A percentile compares a stretch with the other conserved stretches of the same genome.
Conservation (phyloP, 2,797 vertebrate genomes). For the Sylvia borin region DNA sequence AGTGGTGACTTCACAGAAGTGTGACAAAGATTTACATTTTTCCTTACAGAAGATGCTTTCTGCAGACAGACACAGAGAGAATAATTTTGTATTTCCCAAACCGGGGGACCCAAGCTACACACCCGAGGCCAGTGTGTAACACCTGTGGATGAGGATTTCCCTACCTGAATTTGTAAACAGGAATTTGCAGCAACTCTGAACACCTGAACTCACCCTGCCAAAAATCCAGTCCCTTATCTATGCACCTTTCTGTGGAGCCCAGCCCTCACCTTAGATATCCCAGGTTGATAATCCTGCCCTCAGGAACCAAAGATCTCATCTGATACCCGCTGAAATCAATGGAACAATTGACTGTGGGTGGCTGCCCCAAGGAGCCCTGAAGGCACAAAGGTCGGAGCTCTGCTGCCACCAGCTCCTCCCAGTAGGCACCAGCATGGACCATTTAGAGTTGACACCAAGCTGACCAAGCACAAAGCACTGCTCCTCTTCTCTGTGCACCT, state of each 20-base stretch:
- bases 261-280: conserved; percentile 13
- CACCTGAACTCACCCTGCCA: not conserved
- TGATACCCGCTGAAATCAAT: not conserved
- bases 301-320: conserved; percentile 8
- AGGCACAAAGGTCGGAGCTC: not conserved
- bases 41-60: not conserved
- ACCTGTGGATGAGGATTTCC: not conserved
- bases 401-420: not conserved
- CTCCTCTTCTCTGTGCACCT: not conserved
- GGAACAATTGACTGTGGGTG: conserved; percentile 39
- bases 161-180: not conserved
- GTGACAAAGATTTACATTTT: not conserved
- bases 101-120: not conserved
- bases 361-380: conserved; percentile 19
- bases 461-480: not conserved
- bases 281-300: conserved; percentile 27
- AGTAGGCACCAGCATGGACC: not conserved
- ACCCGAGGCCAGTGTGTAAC: not conserved
- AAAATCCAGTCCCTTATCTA: conserved; percentile 9
- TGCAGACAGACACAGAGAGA: not conserved
- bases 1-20: accelerated
- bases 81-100: not conserved
- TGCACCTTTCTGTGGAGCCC: not conserved
- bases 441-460: accelerated
- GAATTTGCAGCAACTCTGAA: not conserved